Evolutionary conservation across 2,113 vertebrate genomes (phyloP), one percentile per base, ranked within the genome.

Genomic region (Onychorhynchus coronatus): DNA sequence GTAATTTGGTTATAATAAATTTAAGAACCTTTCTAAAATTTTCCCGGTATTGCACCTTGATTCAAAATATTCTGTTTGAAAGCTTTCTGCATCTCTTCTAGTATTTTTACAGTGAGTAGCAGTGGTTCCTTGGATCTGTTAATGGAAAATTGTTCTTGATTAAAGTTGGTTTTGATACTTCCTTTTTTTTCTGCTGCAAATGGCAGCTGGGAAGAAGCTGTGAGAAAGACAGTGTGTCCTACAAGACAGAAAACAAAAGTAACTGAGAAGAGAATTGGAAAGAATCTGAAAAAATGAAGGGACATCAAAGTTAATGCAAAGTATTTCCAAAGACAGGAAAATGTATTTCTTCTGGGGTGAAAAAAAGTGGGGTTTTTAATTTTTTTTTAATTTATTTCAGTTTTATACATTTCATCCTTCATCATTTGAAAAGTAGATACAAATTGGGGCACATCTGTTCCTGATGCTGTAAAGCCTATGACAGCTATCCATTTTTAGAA

Each of bases 281-380:
- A 49, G 18, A 75, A 89, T 63, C 18, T 62, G 27, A 12, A 74
- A 49, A 56, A 39, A 67, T 2, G 1, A 19, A 9, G 11, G 66
- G 81, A 59, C 16, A 28, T 23, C 41, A 73, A 50, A 78, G 6
- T 68, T 68, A 74, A 39, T 42, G 19, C 16, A 71, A 91, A 90
- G 37, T 89, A 59, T 71, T 85, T 67, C 68, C 28, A 46, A 72
- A 63, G 21, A 28, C 12, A 17, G 35, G 39, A 30, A 50, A 49
- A 67, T 47, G 4, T 3, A 35, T 70, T 71, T 81, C 33, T 56
- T 42, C 5, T 4, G 1, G 12, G 17, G 12, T 1, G 0, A 1
- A 2, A 9, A 21, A 28, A 14, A 3, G 2, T 5, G 16, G 1
- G 0, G 7, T 9, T 49, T 71, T 55, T 3, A 1, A 14, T 24